phyloP scores from a whole-genome alignment of 2,888 invertebrate genomes.

The Eupithecia centaureata region DNA sequence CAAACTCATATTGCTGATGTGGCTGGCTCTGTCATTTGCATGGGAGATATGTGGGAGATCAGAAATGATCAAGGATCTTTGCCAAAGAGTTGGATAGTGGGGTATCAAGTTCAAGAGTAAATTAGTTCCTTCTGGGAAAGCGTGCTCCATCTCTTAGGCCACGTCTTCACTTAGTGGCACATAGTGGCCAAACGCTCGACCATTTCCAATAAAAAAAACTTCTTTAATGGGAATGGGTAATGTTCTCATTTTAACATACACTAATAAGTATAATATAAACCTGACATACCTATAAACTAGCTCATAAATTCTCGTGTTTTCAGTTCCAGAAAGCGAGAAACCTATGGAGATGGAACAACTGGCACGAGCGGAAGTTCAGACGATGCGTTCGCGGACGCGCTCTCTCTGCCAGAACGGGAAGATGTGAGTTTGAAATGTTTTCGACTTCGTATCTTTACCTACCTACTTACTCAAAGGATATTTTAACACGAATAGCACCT shows the following conservation, averaged over 20 bases:
- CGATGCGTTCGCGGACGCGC: constrained; percentile 84
- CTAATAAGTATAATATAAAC: background rate
- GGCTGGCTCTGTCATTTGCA: background rate
- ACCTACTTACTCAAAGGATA: too few species aligned
- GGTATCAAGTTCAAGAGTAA: too few species aligned
- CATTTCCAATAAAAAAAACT: too few species aligned
- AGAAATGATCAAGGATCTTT: background rate
- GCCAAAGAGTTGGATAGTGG: background rate
- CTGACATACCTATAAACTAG: background rate
- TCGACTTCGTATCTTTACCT: too few species aligned
- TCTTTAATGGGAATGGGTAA: too few species aligned
- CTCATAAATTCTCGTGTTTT: background rate
- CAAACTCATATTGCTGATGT: background rate
- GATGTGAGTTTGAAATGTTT: constrained; percentile 67
- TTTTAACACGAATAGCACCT: too few species aligned
- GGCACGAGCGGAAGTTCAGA: constrained; percentile 84
- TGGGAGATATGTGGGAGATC: background rate
- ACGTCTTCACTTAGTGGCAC: too few species aligned
- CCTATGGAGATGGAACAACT: constrained; percentile 87
- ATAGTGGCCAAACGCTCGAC: too few species aligned
- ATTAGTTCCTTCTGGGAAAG: too few species aligned
- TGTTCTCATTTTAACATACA: too few species aligned
- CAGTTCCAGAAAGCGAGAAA: constrained; percentile 83
- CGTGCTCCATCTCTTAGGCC: too few species aligned
- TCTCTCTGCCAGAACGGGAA: constrained; percentile 84